Percentiles rank a stretch among this genome's conserved stretches.
Conservation (phyloP, 2,113 vertebrate species). For the Gadus chalcogrammus region DNA sequence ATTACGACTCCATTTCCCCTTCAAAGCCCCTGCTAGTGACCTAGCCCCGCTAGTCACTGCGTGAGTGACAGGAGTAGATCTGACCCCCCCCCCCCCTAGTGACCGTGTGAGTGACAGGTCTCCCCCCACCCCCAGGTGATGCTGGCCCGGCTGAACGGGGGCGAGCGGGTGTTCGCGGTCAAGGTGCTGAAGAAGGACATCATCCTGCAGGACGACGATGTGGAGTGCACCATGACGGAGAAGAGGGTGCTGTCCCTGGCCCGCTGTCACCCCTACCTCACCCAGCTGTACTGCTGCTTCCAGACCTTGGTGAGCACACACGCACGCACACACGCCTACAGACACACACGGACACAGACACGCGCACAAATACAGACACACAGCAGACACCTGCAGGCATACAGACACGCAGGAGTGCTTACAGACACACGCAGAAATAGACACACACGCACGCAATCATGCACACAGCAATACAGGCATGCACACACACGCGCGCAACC, state of each 20-base stretch:
- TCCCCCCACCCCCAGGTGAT: conserved; percentile 79
- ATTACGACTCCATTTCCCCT: too few relatives aligned
- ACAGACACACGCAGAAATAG: too few relatives aligned
- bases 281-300: conserved; percentile 96
- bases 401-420: not conserved
- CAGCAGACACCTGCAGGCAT: too few relatives aligned
- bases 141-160: conserved; percentile 84
- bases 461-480: too few relatives aligned
- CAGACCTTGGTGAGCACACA: conserved; percentile 83
- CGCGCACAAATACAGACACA: not conserved
- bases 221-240: conserved; percentile 97
- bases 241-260: conserved; percentile 91
- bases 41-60: too few relatives aligned
- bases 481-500: too few relatives aligned
- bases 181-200: conserved; percentile 98
- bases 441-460: not conserved
- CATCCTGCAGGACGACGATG: conserved; percentile 95
- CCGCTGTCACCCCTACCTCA: conserved; percentile 92
- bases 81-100: too few relatives aligned
- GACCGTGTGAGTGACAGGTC: too few relatives aligned
- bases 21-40: too few relatives aligned
- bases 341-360: not conserved
- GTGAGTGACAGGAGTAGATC: too few relatives aligned
- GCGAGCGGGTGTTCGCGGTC: conserved; percentile 85
- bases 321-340: not conserved